These are phyloP conservation scores for Mesoligia furuncula DNA, from an alignment of 2,888 invertebrate species.

Conservation along the genomic window DNA sequence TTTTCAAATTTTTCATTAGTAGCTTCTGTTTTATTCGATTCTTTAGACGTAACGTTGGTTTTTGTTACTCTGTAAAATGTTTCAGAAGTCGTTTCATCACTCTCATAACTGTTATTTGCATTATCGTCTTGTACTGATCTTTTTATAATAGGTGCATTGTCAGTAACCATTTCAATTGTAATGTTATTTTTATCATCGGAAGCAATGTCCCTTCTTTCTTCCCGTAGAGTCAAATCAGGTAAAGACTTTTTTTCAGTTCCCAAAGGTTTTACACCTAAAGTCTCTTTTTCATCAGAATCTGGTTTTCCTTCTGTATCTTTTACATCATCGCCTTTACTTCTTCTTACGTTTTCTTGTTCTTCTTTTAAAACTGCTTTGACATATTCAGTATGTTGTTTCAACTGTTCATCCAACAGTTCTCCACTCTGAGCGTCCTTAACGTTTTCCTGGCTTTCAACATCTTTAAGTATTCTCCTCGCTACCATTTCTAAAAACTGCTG, in stretches of 20 bases:
- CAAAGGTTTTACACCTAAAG: conserved; percentile 52
- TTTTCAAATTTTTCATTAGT: neutral
- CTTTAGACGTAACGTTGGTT: neutral
- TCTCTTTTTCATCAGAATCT: conserved; percentile 38
- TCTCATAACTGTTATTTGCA: neutral
- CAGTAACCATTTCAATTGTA: conserved; percentile 13
- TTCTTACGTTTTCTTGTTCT: conserved; percentile 72
- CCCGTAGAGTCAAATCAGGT: conserved; percentile 27
- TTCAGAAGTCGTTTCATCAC: conserved; percentile 23
- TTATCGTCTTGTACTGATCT: conserved; percentile 24
- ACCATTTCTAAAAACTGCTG: conserved; percentile 79
- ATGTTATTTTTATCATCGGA: conserved; percentile 14
- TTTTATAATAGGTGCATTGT: conserved; percentile 34
- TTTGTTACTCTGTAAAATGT: neutral
- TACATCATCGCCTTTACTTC: conserved; percentile 42
- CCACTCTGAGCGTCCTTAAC: conserved; percentile 59
- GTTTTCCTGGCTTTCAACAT: conserved; percentile 69
- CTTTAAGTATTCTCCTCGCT: conserved; percentile 79
- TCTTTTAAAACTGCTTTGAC: conserved; percentile 77
- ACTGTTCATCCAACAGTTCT: conserved; percentile 74
- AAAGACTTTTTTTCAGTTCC: conserved; percentile 46
- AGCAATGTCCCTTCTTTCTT: conserved; percentile 26
- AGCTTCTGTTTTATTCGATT: neutral
- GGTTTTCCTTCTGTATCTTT: conserved; percentile 34
- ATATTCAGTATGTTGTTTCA: conserved; percentile 75